phyloP scores from a whole-genome alignment of 2,113 vertebrate genomes.

The Holacanthus passer region DNA sequence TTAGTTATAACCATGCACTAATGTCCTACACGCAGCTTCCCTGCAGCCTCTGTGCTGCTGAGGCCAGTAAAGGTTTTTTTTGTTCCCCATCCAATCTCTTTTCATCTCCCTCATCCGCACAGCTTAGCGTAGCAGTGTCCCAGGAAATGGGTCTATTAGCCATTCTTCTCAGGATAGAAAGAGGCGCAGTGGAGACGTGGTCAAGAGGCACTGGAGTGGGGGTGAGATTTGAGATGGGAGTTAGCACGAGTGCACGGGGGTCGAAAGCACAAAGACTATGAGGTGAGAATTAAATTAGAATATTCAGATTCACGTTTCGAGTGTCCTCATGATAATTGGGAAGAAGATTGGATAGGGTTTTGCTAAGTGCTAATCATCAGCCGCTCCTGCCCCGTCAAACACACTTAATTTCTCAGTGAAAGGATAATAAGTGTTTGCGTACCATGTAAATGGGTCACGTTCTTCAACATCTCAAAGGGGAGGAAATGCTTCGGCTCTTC shows the following conservation, averaged over 20 bases:
- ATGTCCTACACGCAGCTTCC: constrained; percentile 61
- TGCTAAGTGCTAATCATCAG: constrained; percentile 65
- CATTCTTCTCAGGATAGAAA: constrained; percentile 45
- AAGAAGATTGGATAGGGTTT: constrained; percentile 57
- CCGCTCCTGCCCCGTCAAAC: constrained; percentile 51
- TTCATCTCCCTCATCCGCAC: constrained; percentile 70
- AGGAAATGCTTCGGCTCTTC: neutral
- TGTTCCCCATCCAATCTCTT: constrained; percentile 73
- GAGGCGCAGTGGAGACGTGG: constrained; percentile 68
- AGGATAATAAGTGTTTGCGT: constrained; percentile 63
- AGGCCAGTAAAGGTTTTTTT: constrained; percentile 43
- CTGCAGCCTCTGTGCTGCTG: constrained; percentile 32
- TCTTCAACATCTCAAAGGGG: constrained; percentile 23
- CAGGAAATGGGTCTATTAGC: constrained; percentile 71
- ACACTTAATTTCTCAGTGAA: constrained; percentile 43
- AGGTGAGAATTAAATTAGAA: constrained; percentile 63
- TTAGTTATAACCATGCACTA: constrained; percentile 68
- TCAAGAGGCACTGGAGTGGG: constrained; percentile 71
- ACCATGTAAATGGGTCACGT: constrained; percentile 61
- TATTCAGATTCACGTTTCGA: constrained; percentile 71
- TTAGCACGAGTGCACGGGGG: constrained; percentile 20
- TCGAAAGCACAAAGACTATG: constrained; percentile 44
- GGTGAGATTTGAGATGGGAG: constrained; percentile 56
- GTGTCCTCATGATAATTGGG: constrained; percentile 70
- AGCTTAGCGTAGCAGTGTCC: constrained; percentile 60